Evolutionary conservation across 2,113 vertebrate species (phyloP).

Genomic region (Forbesichthys agassizii): DNA sequence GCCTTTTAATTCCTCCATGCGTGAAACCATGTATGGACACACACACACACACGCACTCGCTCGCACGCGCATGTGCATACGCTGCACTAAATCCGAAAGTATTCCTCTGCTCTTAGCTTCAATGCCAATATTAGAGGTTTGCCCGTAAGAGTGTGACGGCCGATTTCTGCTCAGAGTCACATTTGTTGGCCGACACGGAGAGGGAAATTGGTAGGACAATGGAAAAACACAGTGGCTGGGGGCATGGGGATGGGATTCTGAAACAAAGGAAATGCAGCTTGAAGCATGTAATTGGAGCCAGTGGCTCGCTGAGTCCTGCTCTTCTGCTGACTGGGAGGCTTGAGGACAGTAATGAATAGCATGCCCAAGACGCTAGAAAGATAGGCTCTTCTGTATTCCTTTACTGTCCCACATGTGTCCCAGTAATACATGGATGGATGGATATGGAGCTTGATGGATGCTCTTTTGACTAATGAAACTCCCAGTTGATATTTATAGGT

Average conservation of each 20-base stretch:
- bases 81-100: conserved; percentile 24
- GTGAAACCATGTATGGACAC: conserved; percentile 24
- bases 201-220: conserved; percentile 39
- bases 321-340: conserved; percentile 63
- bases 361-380: conserved; percentile 43
- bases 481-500: conserved; percentile 40
- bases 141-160: conserved; percentile 12
- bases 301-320: conserved; percentile 38
- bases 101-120: conserved; percentile 13
- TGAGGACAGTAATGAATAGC: conserved; percentile 60
- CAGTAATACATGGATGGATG: conserved; percentile 19
- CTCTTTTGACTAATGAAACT: conserved; percentile 46
- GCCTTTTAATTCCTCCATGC: conserved; percentile 22
- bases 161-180: conserved; percentile 38
- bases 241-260: background rate
- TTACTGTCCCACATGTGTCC: conserved; percentile 13
- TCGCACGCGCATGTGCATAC: conserved; percentile 10
- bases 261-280: conserved; percentile 35
- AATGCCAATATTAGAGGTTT: conserved; percentile 11
- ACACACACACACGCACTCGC: background rate
- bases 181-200: conserved; percentile 11
- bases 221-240: conserved; percentile 35
- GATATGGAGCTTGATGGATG: background rate
- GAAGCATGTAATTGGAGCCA: conserved; percentile 57
- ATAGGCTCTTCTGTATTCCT: conserved; percentile 44